A percentile compares a stretch with the other conserved stretches of the same genome.
phyloP scores from a whole-genome alignment of 2,113 vertebrate species.

The Steatornis caripensis region DNA sequence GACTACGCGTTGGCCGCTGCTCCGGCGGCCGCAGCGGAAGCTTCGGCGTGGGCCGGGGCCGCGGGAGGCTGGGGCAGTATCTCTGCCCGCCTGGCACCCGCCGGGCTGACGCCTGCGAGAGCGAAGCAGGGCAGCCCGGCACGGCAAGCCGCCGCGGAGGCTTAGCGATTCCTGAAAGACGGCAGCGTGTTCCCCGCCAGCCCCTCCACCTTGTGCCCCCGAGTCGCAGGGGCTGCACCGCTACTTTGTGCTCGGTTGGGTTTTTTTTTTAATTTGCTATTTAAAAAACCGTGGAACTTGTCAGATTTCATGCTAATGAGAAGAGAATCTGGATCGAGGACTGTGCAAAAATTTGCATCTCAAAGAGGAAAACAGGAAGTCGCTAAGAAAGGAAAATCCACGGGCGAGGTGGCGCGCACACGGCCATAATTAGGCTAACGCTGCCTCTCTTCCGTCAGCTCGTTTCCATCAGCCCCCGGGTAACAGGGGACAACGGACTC shows the following conservation, averaged over 20 bases:
- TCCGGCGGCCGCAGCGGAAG: neutral
- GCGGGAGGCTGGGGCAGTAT: neutral
- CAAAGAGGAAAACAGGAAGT: constrained; percentile 66
- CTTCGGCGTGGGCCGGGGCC: neutral
- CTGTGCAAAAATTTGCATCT: constrained; percentile 69
- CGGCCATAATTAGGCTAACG: constrained; percentile 56
- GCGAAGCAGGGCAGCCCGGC: neutral
- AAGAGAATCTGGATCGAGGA: constrained; percentile 50
- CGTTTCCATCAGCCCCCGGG: constrained; percentile 27
- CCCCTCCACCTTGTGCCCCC: neutral
- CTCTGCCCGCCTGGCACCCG: neutral
- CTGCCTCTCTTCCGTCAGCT: constrained; percentile 42
- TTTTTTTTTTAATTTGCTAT: neutral
- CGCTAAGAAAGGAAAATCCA: constrained; percentile 46
- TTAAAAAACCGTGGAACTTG: constrained; percentile 39
- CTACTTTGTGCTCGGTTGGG: neutral
- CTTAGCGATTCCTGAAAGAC: neutral
- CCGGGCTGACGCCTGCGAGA: neutral
- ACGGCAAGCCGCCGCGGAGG: neutral
- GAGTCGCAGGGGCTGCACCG: neutral
- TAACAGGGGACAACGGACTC: neutral
- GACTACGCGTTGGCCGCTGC: fast-evolving
- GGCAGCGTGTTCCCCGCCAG: neutral
- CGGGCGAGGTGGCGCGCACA: neutral
- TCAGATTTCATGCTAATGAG: constrained; percentile 69